phyloP scores from a whole-genome alignment of 2,113 vertebrate genomes.

The Stigmatopora nigra region DNA sequence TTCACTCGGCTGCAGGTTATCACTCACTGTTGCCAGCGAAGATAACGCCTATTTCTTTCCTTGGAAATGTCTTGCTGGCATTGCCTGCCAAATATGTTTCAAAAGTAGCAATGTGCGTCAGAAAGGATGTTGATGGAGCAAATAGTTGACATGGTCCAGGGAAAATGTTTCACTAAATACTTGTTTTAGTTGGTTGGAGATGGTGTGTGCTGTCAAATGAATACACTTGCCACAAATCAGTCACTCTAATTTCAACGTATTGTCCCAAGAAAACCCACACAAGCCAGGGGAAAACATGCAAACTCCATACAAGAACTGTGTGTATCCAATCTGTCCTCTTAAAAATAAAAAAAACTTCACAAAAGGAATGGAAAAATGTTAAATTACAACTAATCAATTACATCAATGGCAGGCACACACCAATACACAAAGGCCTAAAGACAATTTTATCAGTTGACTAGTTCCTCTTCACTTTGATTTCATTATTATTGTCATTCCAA shows the following conservation, averaged over 20 bases:
- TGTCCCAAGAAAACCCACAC: not conserved
- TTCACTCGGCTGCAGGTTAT: slow-evolving; percentile 10
- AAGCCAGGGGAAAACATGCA: no score
- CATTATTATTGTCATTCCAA: no score
- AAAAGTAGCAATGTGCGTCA: slow-evolving; percentile 31
- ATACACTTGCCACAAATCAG: not conserved
- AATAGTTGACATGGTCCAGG: slow-evolving; percentile 40
- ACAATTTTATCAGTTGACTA: no score
- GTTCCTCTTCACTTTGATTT: no score
- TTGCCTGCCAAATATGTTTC: slow-evolving; percentile 21
- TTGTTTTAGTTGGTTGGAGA: slow-evolving; percentile 10
- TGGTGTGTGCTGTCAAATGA: not conserved
- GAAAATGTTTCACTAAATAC: slow-evolving; percentile 32
- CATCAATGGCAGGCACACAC: no score
- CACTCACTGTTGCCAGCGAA: slow-evolving; percentile 12
- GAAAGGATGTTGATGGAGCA: slow-evolving; percentile 47
- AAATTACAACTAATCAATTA: no score
- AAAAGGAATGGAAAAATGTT: no score
- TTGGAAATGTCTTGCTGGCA: not conserved
- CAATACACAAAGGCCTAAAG: no score
- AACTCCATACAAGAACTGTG: no score
- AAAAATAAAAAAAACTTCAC: no score
- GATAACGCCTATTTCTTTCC: slow-evolving; percentile 11
- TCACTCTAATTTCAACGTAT: not conserved
- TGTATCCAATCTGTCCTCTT: no score